Evolutionary conservation across 1,140 invertebrate genomes (phyloP), one percentile per base, ranked within the genome.

Genomic region (Dermatophagoides farinae): DNA sequence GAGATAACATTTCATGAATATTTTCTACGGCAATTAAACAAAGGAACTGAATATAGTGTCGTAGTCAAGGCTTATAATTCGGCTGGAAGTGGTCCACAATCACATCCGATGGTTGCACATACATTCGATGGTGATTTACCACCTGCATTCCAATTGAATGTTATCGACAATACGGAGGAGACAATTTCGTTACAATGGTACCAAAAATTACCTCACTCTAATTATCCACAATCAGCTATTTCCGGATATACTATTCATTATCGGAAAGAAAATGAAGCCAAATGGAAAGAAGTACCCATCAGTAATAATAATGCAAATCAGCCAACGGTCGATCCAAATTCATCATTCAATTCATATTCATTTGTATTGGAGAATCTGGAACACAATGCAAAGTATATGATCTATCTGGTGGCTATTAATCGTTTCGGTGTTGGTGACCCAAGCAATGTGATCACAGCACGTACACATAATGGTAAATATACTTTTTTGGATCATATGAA

Each of bases 41-140:
- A 64, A 49, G 68, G 63, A n/a, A 67, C 65, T 14, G 64, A 66
- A 39, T 69, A 68, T 57, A 61, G 59, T 14, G 64, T 68, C 55
- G 62, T 68, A 1, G 65, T 68, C 1, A 65, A 65, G 55, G 66
- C 68, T 6, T 65, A 62, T 47, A 68, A 68, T 44, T 60, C 62
- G 8, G 66, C 64, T 9, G 68, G 68, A 12, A 64, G 61, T 58
- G 68, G 68, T 11, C 65, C 65, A 23, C 51, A 60, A 16, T 68
- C 67, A 1, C 66, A 67, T 37, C 63, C 64, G 2, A 61, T 68
- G 1, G 37, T 64, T 0, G 65, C 63, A 6, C 61, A 65, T 31
- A 68, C 68, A 6, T 55, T 66, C 11, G 67, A 62, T 49, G 67
- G 64, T 46, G 67, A 67, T 59, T 59, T 67, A 38, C 68, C 67